phyloP scores from a whole-genome alignment of 2,888 invertebrate genomes.

The Oscheius sp. region DNA sequence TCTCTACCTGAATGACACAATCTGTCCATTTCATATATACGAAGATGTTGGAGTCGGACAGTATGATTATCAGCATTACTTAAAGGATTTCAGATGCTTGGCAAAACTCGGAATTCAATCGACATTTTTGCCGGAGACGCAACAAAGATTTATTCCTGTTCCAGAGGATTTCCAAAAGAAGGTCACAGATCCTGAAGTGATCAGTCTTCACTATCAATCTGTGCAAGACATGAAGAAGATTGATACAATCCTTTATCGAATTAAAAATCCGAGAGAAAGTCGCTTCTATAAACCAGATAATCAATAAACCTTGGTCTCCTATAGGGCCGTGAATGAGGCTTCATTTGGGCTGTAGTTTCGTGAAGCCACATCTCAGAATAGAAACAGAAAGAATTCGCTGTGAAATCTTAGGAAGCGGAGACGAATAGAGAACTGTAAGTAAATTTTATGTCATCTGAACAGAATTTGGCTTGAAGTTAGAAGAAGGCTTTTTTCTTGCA shows the following conservation, averaged over 20 bases:
- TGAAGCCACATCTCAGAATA: too few species aligned
- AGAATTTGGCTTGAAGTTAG: too few species aligned
- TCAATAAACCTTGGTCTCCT: too few species aligned
- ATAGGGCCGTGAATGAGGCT: too few species aligned
- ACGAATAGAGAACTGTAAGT: too few species aligned
- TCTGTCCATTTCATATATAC: slow-evolving; percentile 5
- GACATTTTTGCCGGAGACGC: neutral
- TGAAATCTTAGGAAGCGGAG: too few species aligned
- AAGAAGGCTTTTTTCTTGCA: too few species aligned
- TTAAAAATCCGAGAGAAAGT: neutral
- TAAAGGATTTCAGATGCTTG: neutral
- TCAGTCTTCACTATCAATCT: slow-evolving; percentile 2
- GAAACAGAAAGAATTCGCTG: too few species aligned
- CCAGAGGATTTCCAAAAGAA: neutral
- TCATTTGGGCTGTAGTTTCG: too few species aligned
- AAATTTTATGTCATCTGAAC: too few species aligned
- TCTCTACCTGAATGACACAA: neutral
- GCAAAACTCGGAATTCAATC: neutral
- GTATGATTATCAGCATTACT: neutral
- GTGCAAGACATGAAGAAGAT: neutral
- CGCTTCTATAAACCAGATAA: slow-evolving; percentile 3
- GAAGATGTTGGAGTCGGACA: slow-evolving; percentile 11
- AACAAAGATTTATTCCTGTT: neutral
- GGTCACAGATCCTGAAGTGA: neutral
- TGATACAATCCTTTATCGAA: slow-evolving; percentile 1